phyloP scores from a whole-genome alignment of 64 coral and sea anemone genomes.

The Pachyseris speciosa region DNA sequence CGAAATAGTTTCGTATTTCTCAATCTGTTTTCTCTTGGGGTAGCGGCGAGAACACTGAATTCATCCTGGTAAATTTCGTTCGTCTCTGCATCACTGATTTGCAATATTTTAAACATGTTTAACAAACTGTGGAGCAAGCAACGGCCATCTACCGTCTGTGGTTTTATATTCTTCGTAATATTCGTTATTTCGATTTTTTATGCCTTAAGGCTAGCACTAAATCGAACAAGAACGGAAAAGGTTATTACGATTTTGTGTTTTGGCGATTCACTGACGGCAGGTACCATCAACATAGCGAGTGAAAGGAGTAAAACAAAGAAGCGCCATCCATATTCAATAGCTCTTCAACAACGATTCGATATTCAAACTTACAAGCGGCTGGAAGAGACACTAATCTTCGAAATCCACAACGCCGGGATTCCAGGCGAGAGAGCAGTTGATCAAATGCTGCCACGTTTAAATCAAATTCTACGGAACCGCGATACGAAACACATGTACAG shows the following conservation, averaged over 20 bases:
- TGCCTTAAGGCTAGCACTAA: not conserved
- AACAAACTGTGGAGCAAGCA: not conserved
- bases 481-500: not conserved
- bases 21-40: too few species aligned
- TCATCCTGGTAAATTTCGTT: too few species aligned
- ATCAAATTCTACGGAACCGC: slow-evolving; percentile 5
- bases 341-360: slow-evolving; percentile 42
- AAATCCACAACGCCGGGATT: slow-evolving; percentile 44
- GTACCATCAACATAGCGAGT: not conserved
- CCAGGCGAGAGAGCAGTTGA: slow-evolving; percentile 53
- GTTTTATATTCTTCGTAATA: not conserved
- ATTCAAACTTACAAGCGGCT: not conserved
- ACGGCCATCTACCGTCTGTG: too few species aligned
- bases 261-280: slow-evolving; percentile 73
- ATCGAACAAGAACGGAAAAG: not conserved
- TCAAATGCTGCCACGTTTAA: slow-evolving; percentile 52
- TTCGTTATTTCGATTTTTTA: not conserved
- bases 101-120: not conserved
- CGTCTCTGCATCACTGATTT: too few species aligned
- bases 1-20: too few species aligned
- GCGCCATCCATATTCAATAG: slow-evolving; percentile 64
- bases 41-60: too few species aligned
- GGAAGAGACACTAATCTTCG: not conserved
- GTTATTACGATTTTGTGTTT: slow-evolving; percentile 76
- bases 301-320: not conserved